Evolutionary conservation across 2,888 invertebrate genomes (phyloP).

Genomic region (Nineta flava): DNA sequence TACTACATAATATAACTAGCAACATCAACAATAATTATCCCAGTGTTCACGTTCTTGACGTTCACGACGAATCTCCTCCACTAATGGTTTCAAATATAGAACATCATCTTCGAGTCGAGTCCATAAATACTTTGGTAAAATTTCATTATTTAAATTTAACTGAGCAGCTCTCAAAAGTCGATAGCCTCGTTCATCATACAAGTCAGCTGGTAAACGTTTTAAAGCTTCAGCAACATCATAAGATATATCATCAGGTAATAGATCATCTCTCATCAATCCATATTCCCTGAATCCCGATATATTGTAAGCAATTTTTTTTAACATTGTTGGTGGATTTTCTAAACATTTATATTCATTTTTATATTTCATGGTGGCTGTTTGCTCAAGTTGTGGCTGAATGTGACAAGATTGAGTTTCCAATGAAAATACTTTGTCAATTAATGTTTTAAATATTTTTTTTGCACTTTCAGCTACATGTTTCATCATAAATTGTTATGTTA

Average conservation of each 20-base stretch:
- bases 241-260: slow-evolving; percentile 48
- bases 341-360: too few relatives aligned
- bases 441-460: too few relatives aligned
- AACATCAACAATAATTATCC: slow-evolving; percentile 38
- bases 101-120: slow-evolving; percentile 75
- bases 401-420: too few relatives aligned
- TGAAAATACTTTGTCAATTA: too few relatives aligned
- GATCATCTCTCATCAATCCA: slow-evolving; percentile 71
- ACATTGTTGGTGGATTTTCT: too few relatives aligned
- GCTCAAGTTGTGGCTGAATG: too few relatives aligned
- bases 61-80: slow-evolving; percentile 69
- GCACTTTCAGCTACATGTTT: too few relatives aligned
- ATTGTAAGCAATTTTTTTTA: slow-evolving; percentile 39
- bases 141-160: slow-evolving; percentile 53
- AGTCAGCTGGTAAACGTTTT: slow-evolving; percentile 53
- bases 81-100: slow-evolving; percentile 58
- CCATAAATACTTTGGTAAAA: slow-evolving; percentile 86
- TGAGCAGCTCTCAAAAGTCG: slow-evolving; percentile 73
- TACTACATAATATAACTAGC: too few relatives aligned
- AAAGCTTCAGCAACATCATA: slow-evolving; percentile 68
- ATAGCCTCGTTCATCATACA: slow-evolving; percentile 70
- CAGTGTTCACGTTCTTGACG: slow-evolving; percentile 60
- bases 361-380: too few relatives aligned
- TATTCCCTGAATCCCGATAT: slow-evolving; percentile 66
- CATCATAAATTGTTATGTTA: too few relatives aligned